Base-by-base conservation (phyloP, 53 echinoderm and acorn worm species). In the Temnopleurus reevesii region DNA sequence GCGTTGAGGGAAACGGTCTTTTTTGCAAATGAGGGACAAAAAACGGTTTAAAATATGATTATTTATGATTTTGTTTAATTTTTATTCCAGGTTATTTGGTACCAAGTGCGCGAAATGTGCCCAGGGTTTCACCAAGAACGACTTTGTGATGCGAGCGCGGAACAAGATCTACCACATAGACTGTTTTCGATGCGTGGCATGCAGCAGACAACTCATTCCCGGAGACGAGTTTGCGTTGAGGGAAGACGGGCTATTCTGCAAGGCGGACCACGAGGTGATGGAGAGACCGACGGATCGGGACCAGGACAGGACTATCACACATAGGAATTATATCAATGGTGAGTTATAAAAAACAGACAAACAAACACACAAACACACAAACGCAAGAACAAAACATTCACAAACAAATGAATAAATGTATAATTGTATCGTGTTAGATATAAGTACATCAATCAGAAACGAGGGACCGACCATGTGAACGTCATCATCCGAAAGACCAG, bases 171-270 rank as follows among this genome's bases (percentile, higher is more conserved):
- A 92, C 86, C 92, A 92, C 63, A 97, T 97, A 92, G 97, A 97
- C 92, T 99, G 99, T 93, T 99, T 99, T 92, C 99, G 99, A 10
- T 99, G 99, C 77, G 93, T 99, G n/a, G 99, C 93, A n/a, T 99
- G 99, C 65, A 96, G 92, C 89, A 89, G 99, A 19, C 99, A 99
- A 76, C 95, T 99, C 33, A 99, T 99, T 76, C 99, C 99, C 0
- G 99, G 99, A 43, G 99, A 99, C 89, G 99, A 99, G 91, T 99
- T 99, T 55, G 99, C 99, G 21, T 93, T 99, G 23, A 91, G 99
- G 24, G 99, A 99, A 44, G 99, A 99, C 90, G 99, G 99, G 0
- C 90, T 99, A 27, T 99, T 99, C 81, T 99, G 99, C 63, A 99
- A 99, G 84, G 99, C 96, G 0, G 99, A 99, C 82, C 99, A 99